Conservation (phyloP, 2,888 invertebrate genomes). For the Mallateleia sp. region DNA sequence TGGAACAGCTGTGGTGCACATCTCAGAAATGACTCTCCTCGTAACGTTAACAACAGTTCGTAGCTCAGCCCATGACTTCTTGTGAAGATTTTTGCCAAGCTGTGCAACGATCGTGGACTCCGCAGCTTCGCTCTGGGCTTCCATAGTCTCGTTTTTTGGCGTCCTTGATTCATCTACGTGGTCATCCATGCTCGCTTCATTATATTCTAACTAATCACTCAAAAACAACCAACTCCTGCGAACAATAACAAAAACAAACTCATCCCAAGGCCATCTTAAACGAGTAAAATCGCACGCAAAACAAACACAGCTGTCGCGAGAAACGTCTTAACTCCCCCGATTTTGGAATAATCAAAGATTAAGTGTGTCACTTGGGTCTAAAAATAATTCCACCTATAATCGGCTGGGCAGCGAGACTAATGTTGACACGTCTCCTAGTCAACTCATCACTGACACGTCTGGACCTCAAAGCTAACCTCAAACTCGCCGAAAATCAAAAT, state of each 20-base stretch:
- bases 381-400: conserved; percentile 65
- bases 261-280: no score
- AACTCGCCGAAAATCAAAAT: not conserved
- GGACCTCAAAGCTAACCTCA: not conserved
- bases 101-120: conserved; percentile 10
- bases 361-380: conserved; percentile 51
- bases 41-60: conserved; percentile 95
- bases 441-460: not conserved
- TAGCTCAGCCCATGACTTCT: conserved; percentile 94
- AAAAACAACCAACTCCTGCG: conserved; percentile 12
- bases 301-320: no score
- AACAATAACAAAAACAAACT: not conserved
- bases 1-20: conserved; percentile 95
- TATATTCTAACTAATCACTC: conserved; percentile 16
- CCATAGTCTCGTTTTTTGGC: conserved; percentile 60
- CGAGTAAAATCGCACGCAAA: no score
- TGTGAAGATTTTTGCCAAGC: conserved; percentile 14
- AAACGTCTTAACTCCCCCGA: no score
- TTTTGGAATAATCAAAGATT: conserved; percentile 44
- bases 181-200: conserved; percentile 54
- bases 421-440: no score
- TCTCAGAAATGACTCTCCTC: conserved; percentile 94
- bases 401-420: conserved; percentile 10
- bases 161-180: conserved; percentile 43
- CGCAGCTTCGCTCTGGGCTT: conserved; percentile 44